Evolutionary conservation across 2,797 vertebrate genomes (phyloP).

Genomic region (Hippoglossus hippoglossus): DNA sequence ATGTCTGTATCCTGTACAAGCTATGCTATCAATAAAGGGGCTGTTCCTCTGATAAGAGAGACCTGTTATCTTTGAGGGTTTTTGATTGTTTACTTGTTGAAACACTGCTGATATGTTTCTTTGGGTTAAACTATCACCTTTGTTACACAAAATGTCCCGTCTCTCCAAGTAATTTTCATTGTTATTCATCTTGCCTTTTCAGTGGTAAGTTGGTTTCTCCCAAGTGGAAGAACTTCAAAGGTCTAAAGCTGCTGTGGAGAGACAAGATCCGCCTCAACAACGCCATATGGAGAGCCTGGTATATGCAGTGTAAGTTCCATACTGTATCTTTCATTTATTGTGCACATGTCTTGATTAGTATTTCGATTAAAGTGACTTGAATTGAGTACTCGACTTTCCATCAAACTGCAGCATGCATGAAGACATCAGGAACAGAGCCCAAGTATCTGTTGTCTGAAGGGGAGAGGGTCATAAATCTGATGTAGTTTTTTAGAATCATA

Average conservation of each 20-base stretch:
- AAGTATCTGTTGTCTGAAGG: constrained; percentile 4
- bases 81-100: too few species aligned
- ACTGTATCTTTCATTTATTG: neutral
- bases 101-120: neutral
- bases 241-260: constrained; percentile 96
- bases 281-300: constrained; percentile 99
- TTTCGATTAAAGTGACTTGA: constrained; percentile 1
- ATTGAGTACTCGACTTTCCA: neutral
- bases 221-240: constrained; percentile 99
- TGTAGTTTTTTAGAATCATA: too few species aligned
- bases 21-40: too few species aligned
- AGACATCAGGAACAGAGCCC: neutral
- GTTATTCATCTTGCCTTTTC: constrained; percentile 36
- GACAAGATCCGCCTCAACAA: constrained; percentile 99
- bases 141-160: neutral
- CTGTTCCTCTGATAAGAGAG: neutral
- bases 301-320: constrained; percentile 94
- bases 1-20: too few species aligned
- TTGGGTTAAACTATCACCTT: neutral
- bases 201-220: constrained; percentile 97
- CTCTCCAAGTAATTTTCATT: neutral
- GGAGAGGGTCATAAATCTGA: neutral
- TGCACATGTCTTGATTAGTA: neutral
- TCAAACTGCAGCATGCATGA: neutral
- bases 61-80: neutral